A percentile compares a stretch with the other conserved stretches of the same genome.
phyloP scores from a whole-genome alignment of 1,140 invertebrate genomes.

The Heliothis subflexa region DNA sequence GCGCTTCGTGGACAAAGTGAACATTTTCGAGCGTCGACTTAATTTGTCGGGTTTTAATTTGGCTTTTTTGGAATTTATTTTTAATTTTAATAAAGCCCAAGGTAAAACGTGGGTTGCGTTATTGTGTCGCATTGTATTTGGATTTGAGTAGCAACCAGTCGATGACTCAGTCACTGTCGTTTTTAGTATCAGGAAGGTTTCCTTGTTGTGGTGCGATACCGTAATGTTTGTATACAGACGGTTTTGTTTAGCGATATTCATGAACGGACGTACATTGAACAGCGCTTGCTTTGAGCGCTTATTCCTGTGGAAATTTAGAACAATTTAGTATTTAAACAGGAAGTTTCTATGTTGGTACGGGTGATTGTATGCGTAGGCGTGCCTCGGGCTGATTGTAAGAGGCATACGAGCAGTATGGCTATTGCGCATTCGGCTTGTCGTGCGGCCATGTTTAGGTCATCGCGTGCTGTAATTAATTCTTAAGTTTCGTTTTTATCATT shows the following conservation, averaged over 20 bases:
- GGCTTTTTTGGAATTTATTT: conserved; percentile 8
- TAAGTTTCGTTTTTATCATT: conserved; percentile 60
- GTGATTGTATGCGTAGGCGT: conserved; percentile 71
- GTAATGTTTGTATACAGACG: conserved; percentile 37
- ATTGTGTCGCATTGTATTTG: conserved; percentile 55
- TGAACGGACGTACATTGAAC: conserved; percentile 16
- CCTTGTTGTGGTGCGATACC: conserved; percentile 18
- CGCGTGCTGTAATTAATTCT: conserved; percentile 59
- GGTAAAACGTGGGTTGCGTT: conserved; percentile 56
- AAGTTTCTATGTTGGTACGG: conserved; percentile 68
- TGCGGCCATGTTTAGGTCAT: conserved; percentile 62
- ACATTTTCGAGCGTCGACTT: conserved; percentile 13
- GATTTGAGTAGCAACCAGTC: conserved; percentile 53
- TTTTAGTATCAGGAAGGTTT: conserved; percentile 29
- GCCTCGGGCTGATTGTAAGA: conserved; percentile 66
- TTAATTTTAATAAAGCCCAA: conserved; percentile 36
- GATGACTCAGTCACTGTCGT: conserved; percentile 52
- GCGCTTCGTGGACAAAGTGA: conserved; percentile 29
- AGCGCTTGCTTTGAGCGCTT: conserved; percentile 32
- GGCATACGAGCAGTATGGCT: conserved; percentile 61
- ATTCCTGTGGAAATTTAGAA: conserved; percentile 57
- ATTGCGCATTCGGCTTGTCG: conserved; percentile 69
- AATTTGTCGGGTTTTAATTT: not conserved
- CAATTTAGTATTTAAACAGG: conserved; percentile 70
- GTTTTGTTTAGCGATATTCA: conserved; percentile 35